Base-by-base conservation (phyloP, 2,888 invertebrate genomes). In the Acrobasis consociella region DNA sequence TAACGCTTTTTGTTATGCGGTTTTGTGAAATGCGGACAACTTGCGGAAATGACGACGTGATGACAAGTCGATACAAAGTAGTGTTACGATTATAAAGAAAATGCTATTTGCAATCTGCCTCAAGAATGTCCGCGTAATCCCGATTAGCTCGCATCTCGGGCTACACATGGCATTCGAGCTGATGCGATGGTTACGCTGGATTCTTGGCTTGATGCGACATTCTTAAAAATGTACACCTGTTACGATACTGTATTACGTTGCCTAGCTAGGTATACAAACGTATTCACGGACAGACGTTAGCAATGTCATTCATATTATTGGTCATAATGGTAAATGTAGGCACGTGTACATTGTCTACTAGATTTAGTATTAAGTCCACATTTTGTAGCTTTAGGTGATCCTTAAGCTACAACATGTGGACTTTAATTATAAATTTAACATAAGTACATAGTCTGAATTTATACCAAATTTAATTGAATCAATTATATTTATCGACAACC, bases 71-170 rank as follows among this genome's bases (percentile, higher is more conserved):
- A 49, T 58, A 58, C 49, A 13, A 58, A 22, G 37, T 49, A 31
- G 50, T 59, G 22, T 60, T 52, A 60, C 39, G 17, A 39, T 51
- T 39, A 51, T 60, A 60, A 37, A 59, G 49, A 60, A 60, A 39
- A 51, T 52, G 17, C 56, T 39, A 60, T 16, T 51, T 11, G 42
- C 60, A 60, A 60, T 60, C 50, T 60, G n/a, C 38, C 38, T 51
- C 39, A 17, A 16, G 60, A 60, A 60, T 60, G 51, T 51, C 17
- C 39, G 39, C 52, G 39, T 50, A 58, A 60, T 60, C 51, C 15
- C 51, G 17, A 16, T 17, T 13, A 38, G 13, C 51, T 56, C 17
- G 39, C 60, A 53, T 53, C 53, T 13, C 22, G 52, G 53, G 15
- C 31, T 38, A 13, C 39, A 39, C 38, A 39, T 22, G 50, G 39